Percentiles rank a stretch among this genome's conserved stretches.
Conservation (phyloP, 2,113 vertebrate species). For the Corythornis madagascariensis region DNA sequence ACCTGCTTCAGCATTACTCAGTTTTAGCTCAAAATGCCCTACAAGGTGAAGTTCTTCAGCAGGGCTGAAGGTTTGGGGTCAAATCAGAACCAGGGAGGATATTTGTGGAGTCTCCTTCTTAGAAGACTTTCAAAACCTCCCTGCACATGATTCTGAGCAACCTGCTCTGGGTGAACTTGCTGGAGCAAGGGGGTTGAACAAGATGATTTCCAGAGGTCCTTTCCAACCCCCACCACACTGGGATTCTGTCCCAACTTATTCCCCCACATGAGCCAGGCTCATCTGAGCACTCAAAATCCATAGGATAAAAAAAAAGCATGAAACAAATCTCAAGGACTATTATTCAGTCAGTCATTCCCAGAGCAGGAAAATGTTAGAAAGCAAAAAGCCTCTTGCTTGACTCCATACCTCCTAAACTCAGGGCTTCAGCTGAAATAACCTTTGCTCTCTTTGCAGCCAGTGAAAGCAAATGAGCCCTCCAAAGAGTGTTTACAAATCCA, state of each 20-base stretch:
- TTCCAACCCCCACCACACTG: not conserved
- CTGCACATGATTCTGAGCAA: not conserved
- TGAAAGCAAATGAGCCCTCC: not conserved
- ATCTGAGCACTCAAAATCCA: not conserved
- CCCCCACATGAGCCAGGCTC: rapidly evolving
- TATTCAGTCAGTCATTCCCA: not conserved
- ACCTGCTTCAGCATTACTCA: not conserved
- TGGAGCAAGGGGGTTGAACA: not conserved
- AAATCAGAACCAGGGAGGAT: not conserved
- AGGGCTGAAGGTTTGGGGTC: not conserved
- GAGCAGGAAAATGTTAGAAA: not conserved
- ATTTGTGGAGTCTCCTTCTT: not conserved
- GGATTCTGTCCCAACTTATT: not conserved
- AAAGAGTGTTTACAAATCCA: not conserved
- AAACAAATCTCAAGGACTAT: not conserved
- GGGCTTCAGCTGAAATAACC: not conserved
- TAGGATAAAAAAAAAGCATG: not conserved
- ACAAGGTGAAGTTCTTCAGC: not conserved
- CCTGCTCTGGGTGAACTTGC: not conserved
- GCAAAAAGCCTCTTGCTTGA: not conserved
- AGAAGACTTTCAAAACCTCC: not conserved
- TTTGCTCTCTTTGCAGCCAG: not conserved
- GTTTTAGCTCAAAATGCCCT: not conserved
- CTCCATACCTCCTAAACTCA: not conserved
- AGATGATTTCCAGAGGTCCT: not conserved